Evolutionary conservation across 2,888 invertebrate genomes (phyloP), one percentile per base, ranked within the genome.

Genomic region (Troides oblongomaculatus): DNA sequence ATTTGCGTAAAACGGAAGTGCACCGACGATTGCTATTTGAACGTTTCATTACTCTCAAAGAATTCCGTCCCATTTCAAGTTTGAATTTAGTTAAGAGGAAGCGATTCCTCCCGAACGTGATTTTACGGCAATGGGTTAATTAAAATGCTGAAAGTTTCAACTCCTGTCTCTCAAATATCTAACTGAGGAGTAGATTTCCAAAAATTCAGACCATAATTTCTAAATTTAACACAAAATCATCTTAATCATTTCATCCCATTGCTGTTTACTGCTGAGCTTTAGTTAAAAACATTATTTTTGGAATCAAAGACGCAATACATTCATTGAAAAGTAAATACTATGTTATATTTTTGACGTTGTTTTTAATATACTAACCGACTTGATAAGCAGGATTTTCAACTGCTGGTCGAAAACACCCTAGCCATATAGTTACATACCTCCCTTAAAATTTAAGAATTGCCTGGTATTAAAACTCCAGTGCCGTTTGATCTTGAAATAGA

Each of bases 111-210:
- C 21, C 50, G 62, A 30, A 69, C 69, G 65, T 69, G 69, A 69
- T 69, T 58, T 62, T 43, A 46, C 57, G 50, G 57, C 21, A 69
- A 62, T 30, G 58, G 62, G 46, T 64, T 65, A 69, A 69, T 69
- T 69, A 65, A 69, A 39, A 69, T 30, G 43, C 39, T 64, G 39
- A 68, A 39, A 68, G 65, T 69, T 69, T 69, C 30, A 65, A 60
- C 65, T 69, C 56, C 23, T 62, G 39, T 53, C 43, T 23, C 30
- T n/a, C 30, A 69, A 62, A 61, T 64, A 64, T 62, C 18, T 56
- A 46, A 17, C 57, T 61, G 46, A 58, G n/a, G 23, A 36, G 39
- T 36, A 59, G 50, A 64, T 63, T 63, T 66, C 61, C 30, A 30
- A 61, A 18, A 46, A 18, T 65, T 21, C 23, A 7, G 17, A 58